These are phyloP conservation scores for Pandemis heparana DNA, from an alignment of 2,888 invertebrate genomes.

Conservation along the genomic window DNA sequence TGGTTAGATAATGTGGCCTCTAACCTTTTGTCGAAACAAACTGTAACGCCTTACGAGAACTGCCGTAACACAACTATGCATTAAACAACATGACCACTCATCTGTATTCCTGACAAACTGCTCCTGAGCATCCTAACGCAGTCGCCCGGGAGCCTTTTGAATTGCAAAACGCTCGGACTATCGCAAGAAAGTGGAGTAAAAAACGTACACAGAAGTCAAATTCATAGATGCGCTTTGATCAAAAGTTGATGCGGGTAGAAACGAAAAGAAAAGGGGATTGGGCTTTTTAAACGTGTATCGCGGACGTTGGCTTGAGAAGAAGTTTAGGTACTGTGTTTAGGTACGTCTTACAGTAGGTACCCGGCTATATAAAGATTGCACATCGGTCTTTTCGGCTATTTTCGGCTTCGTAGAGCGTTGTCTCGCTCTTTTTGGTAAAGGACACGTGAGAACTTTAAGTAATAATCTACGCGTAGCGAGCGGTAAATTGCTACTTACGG, in stretches of 20 bases:
- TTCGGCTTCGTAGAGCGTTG: too few relatives aligned
- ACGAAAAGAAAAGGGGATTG: background rate
- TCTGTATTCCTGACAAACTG: conserved; percentile 60
- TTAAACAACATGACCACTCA: conserved; percentile 58
- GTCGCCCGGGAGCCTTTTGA: conserved; percentile 63
- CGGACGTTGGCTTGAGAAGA: too few relatives aligned
- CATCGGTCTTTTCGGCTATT: too few relatives aligned
- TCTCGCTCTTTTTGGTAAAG: too few relatives aligned
- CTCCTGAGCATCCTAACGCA: conserved; percentile 58
- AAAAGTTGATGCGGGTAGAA: conserved; percentile 17
- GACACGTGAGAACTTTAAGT: too few relatives aligned
- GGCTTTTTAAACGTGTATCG: too few relatives aligned
- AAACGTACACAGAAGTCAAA: conserved; percentile 53
- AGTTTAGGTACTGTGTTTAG: too few relatives aligned
- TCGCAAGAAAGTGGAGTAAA: conserved; percentile 67
- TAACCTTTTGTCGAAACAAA: background rate
- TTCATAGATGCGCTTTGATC: conserved; percentile 47
- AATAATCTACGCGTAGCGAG: too few relatives aligned
- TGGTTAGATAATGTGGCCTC: too few relatives aligned
- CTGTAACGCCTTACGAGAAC: conserved; percentile 15
- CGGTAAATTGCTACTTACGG: too few relatives aligned
- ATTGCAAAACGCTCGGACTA: conserved; percentile 66
- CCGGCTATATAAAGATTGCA: too few relatives aligned
- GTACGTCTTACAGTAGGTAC: too few relatives aligned
- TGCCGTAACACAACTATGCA: conserved; percentile 51